phyloP scores from a whole-genome alignment of 2,113 vertebrate species.

The Sprattus sprattus region DNA sequence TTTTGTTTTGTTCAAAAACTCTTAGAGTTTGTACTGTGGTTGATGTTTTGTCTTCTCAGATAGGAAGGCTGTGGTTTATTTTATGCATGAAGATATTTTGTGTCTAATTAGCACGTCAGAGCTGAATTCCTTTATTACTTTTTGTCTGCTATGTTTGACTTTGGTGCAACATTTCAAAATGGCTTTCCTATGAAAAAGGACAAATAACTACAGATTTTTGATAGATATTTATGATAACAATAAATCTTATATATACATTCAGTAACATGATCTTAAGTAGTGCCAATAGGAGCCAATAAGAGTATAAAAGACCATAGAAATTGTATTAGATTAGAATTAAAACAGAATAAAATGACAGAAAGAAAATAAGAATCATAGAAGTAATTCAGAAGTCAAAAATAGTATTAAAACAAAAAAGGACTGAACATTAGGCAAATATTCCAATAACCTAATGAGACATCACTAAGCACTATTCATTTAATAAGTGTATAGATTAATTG shows the following conservation, averaged over 20 bases:
- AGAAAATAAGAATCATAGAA: too few relatives aligned
- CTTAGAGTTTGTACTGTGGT: background rate
- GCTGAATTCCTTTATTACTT: constrained; percentile 23
- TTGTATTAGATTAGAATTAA: background rate
- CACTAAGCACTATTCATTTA: background rate
- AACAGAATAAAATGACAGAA: too few relatives aligned
- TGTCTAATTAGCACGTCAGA: constrained; percentile 18
- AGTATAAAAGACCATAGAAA: background rate
- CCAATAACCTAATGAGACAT: background rate
- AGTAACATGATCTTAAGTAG: background rate
- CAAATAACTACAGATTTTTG: background rate
- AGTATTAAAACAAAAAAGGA: too few relatives aligned
- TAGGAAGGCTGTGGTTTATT: constrained; percentile 27
- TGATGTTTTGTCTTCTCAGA: constrained; percentile 6
- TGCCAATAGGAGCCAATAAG: background rate
- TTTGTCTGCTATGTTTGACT: background rate
- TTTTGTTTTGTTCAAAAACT: background rate
- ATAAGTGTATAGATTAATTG: background rate
- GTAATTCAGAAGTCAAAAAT: too few relatives aligned
- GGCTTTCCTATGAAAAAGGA: background rate
- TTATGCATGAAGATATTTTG: background rate
- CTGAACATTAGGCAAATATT: too few relatives aligned
- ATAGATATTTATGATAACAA: background rate
- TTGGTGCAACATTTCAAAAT: background rate
- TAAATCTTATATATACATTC: background rate